A percentile compares a stretch with the other conserved stretches of the same genome.
Conservation (phyloP, 2,113 vertebrate genomes). For the Motacilla alba region DNA sequence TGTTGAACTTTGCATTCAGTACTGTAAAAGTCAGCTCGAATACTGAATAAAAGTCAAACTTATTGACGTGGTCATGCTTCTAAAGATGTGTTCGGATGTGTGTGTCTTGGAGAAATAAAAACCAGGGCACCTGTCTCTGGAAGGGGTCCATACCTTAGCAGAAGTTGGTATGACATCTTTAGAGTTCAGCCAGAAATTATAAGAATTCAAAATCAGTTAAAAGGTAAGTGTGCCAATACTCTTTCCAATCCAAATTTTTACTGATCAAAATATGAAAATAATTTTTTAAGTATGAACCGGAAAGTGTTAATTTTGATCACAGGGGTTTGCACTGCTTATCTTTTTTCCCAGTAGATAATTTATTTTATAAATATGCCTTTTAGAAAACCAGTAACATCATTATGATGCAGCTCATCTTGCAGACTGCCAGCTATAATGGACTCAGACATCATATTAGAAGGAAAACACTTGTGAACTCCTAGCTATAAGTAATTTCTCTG, state of each 20-base stretch:
- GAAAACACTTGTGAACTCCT: neutral
- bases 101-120: neutral
- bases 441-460: neutral
- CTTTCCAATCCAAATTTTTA: neutral
- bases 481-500: neutral
- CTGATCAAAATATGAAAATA: neutral
- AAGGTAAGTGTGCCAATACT: neutral
- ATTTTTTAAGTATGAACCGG: neutral
- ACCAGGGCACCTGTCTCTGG: neutral
- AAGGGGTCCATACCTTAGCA: neutral
- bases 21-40: fast-evolving
- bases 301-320: neutral
- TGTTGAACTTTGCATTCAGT: neutral
- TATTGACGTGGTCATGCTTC: fast-evolving
- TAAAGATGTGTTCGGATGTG: neutral
- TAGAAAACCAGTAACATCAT: neutral
- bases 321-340: neutral
- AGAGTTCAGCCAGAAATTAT: neutral
- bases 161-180: neutral
- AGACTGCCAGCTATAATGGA: neutral
- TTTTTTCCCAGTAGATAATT: neutral
- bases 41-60: neutral
- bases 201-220: neutral
- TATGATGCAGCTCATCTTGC: neutral
- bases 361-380: neutral